phyloP scores from a whole-genome alignment of 2,797 vertebrate genomes.

The Acipenser ruthenus region DNA sequence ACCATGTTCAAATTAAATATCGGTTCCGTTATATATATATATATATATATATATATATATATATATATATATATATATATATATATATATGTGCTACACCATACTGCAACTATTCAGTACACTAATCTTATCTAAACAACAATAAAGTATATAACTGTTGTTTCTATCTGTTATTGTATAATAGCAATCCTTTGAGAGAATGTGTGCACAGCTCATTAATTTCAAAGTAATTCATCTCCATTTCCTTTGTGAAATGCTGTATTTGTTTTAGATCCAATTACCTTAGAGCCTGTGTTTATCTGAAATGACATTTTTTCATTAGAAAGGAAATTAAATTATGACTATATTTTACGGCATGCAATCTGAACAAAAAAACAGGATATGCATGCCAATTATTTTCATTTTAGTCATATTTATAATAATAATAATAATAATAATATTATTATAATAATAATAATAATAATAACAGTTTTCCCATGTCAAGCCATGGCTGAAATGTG shows the following conservation, averaged over 20 bases:
- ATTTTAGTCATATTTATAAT: slow-evolving; percentile 10
- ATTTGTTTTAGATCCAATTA: slow-evolving; percentile 42
- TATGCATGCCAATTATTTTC: slow-evolving; percentile 22
- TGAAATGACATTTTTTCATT: slow-evolving; percentile 41
- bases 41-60: no score
- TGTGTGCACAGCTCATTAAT: slow-evolving; percentile 14
- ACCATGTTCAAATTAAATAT: no score
- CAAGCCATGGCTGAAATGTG: slow-evolving; percentile 12
- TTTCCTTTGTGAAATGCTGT: slow-evolving; percentile 49
- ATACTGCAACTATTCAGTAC: no score
- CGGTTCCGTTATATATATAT: no score
- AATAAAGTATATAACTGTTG: slow-evolving; percentile 1
- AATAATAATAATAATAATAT: no score
- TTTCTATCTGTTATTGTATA: slow-evolving; percentile 23
- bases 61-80: no score
- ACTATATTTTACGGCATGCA: slow-evolving; percentile 31
- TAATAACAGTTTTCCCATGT: slow-evolving; percentile 16
- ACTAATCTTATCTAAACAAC: no score
- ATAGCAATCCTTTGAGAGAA: slow-evolving; percentile 8
- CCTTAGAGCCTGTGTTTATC: slow-evolving; percentile 41
- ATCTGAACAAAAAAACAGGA: slow-evolving; percentile 48
- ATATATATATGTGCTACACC: no score
- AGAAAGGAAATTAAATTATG: slow-evolving; percentile 51
- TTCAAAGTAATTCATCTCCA: slow-evolving; percentile 40
- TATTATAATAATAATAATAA: slow-evolving; percentile 13